Evolutionary conservation across 2,797 vertebrate species (phyloP), one percentile per base, ranked within the genome.

Genomic region (Vireo griseus): DNA sequence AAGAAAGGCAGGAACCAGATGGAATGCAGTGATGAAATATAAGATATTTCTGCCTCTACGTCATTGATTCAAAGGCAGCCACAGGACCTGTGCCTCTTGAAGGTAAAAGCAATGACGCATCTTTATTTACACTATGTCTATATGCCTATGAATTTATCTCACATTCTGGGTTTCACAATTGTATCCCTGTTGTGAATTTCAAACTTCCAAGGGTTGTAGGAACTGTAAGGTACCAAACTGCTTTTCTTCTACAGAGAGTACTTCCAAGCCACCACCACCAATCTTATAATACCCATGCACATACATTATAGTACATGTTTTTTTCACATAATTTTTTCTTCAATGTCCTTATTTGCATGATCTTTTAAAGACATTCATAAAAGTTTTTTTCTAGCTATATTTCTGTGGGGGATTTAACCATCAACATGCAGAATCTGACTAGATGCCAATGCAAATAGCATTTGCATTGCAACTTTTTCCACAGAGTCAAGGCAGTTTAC

Each of bases 1-100:
- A n/a, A 75, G 40, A 94, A 86, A 82, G 65, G 80, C n/a, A 26
- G 68, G 48, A 88, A 80, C 15, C 11, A 88, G 31, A 85, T 18
- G 16, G 52, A 87, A 84, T 52, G 5, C n/a, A 35, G 4, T 51
- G 33, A 66, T 25, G 25, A 73, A 25, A 79, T 50, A 10, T 57
- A 67, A 71, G 45, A 11, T 11, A 67, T 18, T 86, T 69, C 67
- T 68, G 37, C 33, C 5, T 73, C 24, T 82, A 7, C 5, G 1
- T 16, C 57, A 58, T 24, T 61, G 39, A 66, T 44, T 73, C 74
- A 73, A 66, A 81, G 54, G 25, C 33, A 68, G 6, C 4, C 25
- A 44, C 15, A 44, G 25, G 31, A 67, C 14, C 18, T 61, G 22
- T 62, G 72, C 65, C 13, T 77, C 3, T 0, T 44, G 28, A 65